phyloP scores from a whole-genome alignment of 1,140 invertebrate species.

The Anoplophora glabripennis region DNA sequence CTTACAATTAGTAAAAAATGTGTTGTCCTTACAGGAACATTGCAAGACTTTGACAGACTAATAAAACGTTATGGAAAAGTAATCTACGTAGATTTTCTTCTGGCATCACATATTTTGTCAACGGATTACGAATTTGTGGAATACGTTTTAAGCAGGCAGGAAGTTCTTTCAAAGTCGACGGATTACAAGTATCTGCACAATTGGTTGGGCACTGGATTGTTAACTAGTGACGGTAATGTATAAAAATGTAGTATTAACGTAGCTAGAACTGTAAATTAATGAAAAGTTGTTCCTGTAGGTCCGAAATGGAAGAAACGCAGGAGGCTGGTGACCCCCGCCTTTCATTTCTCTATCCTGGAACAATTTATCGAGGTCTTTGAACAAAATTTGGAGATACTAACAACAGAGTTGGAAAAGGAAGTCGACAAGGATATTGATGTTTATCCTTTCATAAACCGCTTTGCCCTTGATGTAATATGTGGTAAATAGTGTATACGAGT shows the following conservation, averaged over 20 bases:
- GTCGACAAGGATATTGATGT: conserved; percentile 57
- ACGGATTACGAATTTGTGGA: conserved; percentile 28
- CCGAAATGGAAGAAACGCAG: conserved; percentile 60
- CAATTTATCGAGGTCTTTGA: conserved; percentile 73
- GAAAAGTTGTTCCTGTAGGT: conserved; percentile 15
- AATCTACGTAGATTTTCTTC: neutral
- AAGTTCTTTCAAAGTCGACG: conserved; percentile 68
- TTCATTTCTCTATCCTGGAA: conserved; percentile 81
- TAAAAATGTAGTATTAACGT: no score
- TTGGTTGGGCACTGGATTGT: conserved; percentile 73
- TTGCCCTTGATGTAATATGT: conserved; percentile 72
- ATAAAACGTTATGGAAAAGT: neutral
- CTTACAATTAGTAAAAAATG: no score
- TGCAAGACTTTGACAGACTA: neutral
- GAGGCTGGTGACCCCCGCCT: conserved; percentile 74
- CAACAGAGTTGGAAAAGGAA: conserved; percentile 54
- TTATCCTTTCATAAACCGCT: conserved; percentile 61
- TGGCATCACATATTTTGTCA: no score
- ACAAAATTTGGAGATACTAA: conserved; percentile 60
- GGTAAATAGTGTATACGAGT: conserved; percentile 51
- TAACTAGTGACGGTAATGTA: conserved; percentile 60
- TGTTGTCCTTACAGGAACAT: neutral
- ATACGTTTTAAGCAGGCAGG: conserved; percentile 63
- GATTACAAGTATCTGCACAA: conserved; percentile 72
- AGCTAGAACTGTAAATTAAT: neutral